Percentiles rank a stretch among this genome's conserved stretches.
These are phyloP conservation scores for Thinocorus orbignyianus DNA, from an alignment of 2,113 vertebrate species.

Conservation along the genomic window DNA sequence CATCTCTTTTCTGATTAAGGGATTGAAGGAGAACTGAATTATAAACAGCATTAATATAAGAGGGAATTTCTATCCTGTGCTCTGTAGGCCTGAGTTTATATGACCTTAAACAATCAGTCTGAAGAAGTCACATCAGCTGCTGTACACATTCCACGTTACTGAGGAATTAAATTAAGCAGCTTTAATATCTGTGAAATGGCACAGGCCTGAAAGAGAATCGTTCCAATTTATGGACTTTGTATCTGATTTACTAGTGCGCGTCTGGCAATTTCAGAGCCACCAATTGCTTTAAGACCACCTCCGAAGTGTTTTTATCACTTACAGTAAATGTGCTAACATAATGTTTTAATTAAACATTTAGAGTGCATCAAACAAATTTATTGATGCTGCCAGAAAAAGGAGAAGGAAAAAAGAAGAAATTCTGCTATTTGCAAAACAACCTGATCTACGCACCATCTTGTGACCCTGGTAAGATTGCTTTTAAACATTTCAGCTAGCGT, in stretches of 20 bases:
- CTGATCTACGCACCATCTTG: neutral
- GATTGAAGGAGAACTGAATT: conserved; percentile 26
- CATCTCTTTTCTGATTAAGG: conserved; percentile 10
- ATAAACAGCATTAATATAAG: conserved; percentile 39
- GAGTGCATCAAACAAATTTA: conserved; percentile 71
- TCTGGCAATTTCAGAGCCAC: conserved; percentile 32
- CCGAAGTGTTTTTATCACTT: conserved; percentile 63
- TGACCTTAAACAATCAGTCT: conserved; percentile 46
- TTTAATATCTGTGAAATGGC: conserved; percentile 56
- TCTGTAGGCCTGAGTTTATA: conserved; percentile 22
- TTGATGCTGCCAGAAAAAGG: conserved; percentile 36
- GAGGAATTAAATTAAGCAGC: conserved; percentile 47
- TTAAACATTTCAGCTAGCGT: conserved; percentile 16
- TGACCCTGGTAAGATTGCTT: neutral
- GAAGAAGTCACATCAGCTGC: conserved; percentile 59
- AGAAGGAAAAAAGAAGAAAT: neutral
- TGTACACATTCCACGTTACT: conserved; percentile 43
- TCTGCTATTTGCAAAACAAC: conserved; percentile 39
- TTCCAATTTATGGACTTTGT: conserved; percentile 44
- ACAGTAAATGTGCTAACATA: conserved; percentile 64
- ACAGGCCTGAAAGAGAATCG: conserved; percentile 34
- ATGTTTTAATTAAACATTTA: conserved; percentile 77
- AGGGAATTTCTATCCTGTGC: conserved; percentile 11
- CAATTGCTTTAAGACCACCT: conserved; percentile 64
- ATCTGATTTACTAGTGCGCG: conserved; percentile 51